Evolutionary conservation across 2,888 invertebrate species (phyloP), one percentile per base, ranked within the genome.

Genomic region (Spilarctia lutea): DNA sequence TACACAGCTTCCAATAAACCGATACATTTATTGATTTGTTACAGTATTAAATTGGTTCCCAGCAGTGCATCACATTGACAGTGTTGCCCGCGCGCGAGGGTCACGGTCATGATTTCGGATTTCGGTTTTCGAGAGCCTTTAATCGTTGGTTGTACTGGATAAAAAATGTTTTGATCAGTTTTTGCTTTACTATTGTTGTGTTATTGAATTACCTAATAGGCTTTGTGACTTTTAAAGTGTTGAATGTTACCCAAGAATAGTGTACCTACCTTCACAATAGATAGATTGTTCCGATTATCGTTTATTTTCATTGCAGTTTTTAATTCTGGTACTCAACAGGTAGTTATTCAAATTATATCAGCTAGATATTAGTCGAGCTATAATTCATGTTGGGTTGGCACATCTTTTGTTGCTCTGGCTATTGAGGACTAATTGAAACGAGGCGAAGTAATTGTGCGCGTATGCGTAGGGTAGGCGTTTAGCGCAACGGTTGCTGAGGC

Each of bases 21-120:
- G 95, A 94, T 93, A 95, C 94, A 94, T 96, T 95, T 96, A 96
- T 95, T 95, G 94, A 96, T 96, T 95, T 96, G 95, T 95, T 95
- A 95, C 94, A 96, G 93, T 89, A 92, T 92, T 93, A 95, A 95
- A 95, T 95, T 94, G 94, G 94, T 95, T 96, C 95, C 92, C 95
- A 95, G 93, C 93, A 91, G 92, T 90, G 92, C 89, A 91, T 89
- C 92, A 89, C 88, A 89, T 88, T 86, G 88, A 90, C 89, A 88
- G 85, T 88, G 91, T 91, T 88, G 89, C 86, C 81, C 84, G 83
- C 82, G 81, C 79, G 75, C 74, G 77, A 87, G 88, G 88, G 90
- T 90, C 90, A 91, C 90, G 92, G 90, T 91, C 91, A 88, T 91
- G 89, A 88, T 88, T 90, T 88, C 76, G 83, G 82, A 84, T 82